A percentile compares a stretch with the other conserved stretches of the same genome.
phyloP scores from a whole-genome alignment of 2,888 invertebrate genomes.

The Drosophila quinaria region DNA sequence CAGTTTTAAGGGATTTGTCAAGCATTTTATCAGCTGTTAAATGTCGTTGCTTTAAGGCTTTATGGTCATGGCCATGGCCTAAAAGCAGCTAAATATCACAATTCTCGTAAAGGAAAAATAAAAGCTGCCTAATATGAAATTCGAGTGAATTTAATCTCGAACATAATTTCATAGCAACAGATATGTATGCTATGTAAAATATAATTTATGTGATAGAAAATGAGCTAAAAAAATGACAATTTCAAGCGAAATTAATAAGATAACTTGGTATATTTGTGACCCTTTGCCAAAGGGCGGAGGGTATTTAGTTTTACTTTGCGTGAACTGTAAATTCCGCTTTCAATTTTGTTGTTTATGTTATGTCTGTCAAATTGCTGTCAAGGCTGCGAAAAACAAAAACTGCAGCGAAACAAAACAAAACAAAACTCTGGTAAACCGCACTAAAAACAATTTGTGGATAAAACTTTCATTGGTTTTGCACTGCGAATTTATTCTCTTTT shows the following conservation, averaged over 20 bases:
- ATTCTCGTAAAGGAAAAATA: background rate
- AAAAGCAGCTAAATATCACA: slow-evolving; percentile 9
- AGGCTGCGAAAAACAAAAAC: slow-evolving; percentile 52
- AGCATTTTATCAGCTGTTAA: slow-evolving; percentile 5
- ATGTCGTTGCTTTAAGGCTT: background rate
- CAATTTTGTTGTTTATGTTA: slow-evolving; percentile 58
- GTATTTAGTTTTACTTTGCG: slow-evolving; percentile 20
- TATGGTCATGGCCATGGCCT: slow-evolving; percentile 4
- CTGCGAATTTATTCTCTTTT: background rate
- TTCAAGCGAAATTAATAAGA: slow-evolving; percentile 5
- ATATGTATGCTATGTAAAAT: no score
- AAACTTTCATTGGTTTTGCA: slow-evolving; percentile 58
- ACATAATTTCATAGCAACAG: background rate
- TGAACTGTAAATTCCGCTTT: slow-evolving; percentile 8
- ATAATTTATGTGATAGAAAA: no score
- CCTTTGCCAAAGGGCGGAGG: background rate
- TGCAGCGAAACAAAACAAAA: slow-evolving; percentile 26
- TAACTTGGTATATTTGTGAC: background rate
- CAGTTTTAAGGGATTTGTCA: background rate
- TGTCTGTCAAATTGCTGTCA: slow-evolving; percentile 77
- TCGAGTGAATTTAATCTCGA: slow-evolving; percentile 1
- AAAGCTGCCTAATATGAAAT: background rate
- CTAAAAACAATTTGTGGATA: slow-evolving; percentile 46
- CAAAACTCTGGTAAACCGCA: slow-evolving; percentile 23
- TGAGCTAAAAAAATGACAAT: background rate